Evolutionary conservation across 2,888 invertebrate species (phyloP).

Genomic region (Peribatodes rhomboidaria): DNA sequence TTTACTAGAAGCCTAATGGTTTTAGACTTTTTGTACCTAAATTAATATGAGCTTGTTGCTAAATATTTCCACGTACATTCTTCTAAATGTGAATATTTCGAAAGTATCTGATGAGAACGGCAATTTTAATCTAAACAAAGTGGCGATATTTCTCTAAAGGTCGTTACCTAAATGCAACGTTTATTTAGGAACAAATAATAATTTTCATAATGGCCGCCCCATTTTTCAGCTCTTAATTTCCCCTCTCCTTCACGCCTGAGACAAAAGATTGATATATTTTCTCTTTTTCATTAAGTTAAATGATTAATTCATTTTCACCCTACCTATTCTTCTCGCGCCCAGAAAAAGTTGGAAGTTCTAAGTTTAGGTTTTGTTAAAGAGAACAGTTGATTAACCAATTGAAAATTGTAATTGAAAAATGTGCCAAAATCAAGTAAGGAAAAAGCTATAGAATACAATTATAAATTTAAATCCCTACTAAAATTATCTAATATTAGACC

Average conservation of each 20-base stretch:
- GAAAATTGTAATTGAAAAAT: neutral
- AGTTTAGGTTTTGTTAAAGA: constrained; percentile 38
- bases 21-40: neutral
- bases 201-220: constrained; percentile 75
- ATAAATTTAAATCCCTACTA: neutral
- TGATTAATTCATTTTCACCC: constrained; percentile 72
- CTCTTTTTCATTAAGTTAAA: constrained; percentile 78
- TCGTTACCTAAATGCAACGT: constrained; percentile 57
- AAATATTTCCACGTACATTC: neutral
- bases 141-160: constrained; percentile 54
- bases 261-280: constrained; percentile 83
- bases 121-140: constrained; percentile 54
- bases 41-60: neutral
- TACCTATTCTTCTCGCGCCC: constrained; percentile 46
- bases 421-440: neutral
- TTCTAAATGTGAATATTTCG: neutral
- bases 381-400: neutral
- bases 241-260: constrained; percentile 64
- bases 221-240: constrained; percentile 81
- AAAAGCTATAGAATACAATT: neutral
- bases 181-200: constrained; percentile 78
- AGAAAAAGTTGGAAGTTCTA: constrained; percentile 29
- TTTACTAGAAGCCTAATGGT: neutral
- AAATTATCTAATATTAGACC: no score
- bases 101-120: constrained; percentile 11